Base-by-base conservation (phyloP, 2,797 vertebrate genomes). In the Aphelocoma californica region DNA sequence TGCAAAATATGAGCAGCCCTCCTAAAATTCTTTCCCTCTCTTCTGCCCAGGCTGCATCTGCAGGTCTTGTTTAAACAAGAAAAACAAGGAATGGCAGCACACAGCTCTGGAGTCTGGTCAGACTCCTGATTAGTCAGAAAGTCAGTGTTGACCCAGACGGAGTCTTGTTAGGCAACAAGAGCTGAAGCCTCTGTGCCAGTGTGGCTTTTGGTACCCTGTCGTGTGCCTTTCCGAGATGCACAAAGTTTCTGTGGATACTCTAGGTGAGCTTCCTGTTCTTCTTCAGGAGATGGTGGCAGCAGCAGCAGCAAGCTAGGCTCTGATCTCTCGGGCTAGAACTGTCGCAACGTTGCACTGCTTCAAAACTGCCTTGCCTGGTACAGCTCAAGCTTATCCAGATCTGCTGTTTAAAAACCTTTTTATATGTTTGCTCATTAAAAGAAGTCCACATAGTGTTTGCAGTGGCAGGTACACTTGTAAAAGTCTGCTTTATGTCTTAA, bases 21-120 rank as follows among this genome's bases (percentile, higher is more conserved):
- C 86, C 84, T 95, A 90, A 97, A 95, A 90, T 89, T 86, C 85
- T 95, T 96, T 94, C 81, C 75, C 79, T 96, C 53, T 97, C 94
- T 96, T 86, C 84, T 95, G 86, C 81, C 84, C 88, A 96, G 96
- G 92, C 92, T 89, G 66, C 81, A 83, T 86, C 80, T 8, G 8
- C 92, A 92, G 94, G 86, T 95, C 92, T 96, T 97, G 70, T 82
- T 51, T 86, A 75, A 86, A 66, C 25, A 64, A 94, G 92, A 62
- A 29, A 79, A 93, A 85, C 88, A 95, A 93, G 65, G 81, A 95
- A 74, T 92, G 84, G 77, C 53, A 94, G 61, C 85, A 75, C 58
- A 20, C 56, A 93, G 86, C 67, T 92, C 95, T 96, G 96, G 95
- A 93, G 95, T 93, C 97, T 97, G 75, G 57, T 95, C 75, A 77